Conservation (phyloP, 2,888 invertebrate species). For the Plagodis dolabraria region DNA sequence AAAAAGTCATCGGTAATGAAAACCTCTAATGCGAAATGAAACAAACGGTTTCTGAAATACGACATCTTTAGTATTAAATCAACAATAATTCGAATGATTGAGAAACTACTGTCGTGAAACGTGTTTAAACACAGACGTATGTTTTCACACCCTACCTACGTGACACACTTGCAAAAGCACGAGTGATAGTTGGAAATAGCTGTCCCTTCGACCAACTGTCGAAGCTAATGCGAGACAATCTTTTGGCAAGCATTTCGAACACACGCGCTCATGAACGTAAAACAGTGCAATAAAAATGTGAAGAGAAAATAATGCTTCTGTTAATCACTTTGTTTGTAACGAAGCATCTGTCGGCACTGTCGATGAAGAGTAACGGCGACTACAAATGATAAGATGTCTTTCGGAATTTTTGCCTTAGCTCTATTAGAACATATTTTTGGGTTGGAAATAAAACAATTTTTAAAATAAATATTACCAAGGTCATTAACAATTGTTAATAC, state of each 20-base stretch:
- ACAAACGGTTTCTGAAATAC: too few species aligned
- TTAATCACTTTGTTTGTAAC: conserved; percentile 67
- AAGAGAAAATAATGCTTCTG: conserved; percentile 49
- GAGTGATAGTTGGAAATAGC: conserved; percentile 58
- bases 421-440: too few species aligned
- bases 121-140: conserved; percentile 1
- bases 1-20: too few species aligned
- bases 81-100: background rate
- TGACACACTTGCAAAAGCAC: conserved; percentile 24
- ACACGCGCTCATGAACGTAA: conserved; percentile 47
- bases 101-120: background rate
- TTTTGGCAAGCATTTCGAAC: conserved; percentile 62
- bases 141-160: conserved; percentile 8
- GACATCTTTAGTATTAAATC: background rate
- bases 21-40: too few species aligned
- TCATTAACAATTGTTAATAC: background rate
- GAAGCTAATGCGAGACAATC: conserved; percentile 54
- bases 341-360: conserved; percentile 47
- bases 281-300: conserved; percentile 50
- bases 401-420: too few species aligned
- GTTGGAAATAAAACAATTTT: too few species aligned
- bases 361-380: conserved; percentile 43
- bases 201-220: conserved; percentile 54
- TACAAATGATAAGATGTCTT: conserved; percentile 4
- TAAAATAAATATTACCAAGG: background rate